Base-by-base conservation (phyloP, 2,113 vertebrate genomes). In the Calidris pygmaea region DNA sequence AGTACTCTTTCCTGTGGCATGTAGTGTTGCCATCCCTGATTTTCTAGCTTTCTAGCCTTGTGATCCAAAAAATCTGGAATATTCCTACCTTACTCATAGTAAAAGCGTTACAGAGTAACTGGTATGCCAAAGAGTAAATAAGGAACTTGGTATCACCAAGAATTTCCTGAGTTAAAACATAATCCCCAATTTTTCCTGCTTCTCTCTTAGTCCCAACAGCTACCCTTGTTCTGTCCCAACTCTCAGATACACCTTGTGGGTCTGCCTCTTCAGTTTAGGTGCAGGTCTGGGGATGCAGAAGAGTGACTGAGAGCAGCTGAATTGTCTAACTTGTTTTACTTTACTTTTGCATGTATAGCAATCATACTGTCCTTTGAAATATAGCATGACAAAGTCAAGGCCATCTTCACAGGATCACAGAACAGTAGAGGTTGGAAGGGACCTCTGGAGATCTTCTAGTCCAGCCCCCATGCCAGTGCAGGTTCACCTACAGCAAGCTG, bases 281-380 rank as follows among this genome's bases (percentile, higher is more conserved):
- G 67, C 45, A 56, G 34, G 26, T 39, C 39, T 20, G 7, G 66
- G 27, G 73, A 47, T 74, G 14, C 21, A 92, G 59, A 85, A 85
- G 6, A 41, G 10, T 65, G 75, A 60, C 48, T 47, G 75, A 66
- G 53, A 95, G 29, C 9, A 55, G 39, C 29, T 55, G 48, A 66
- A 55, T 55, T 76, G 16, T 56, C 59, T 86, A 41, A 50, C 8
- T 35, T 23, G 20, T 50, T 90, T 90, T 79, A 41, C 23, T 55
- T 81, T 74, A 78, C 27, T 63, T 55, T 91, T 97, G 45, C 74
- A 94, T n/a, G 12, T 77, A 68, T 13, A 90, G 34, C 53, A 82
- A 23, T 90, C 47, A 43, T 81, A 34, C 24, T 6, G n/a, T 91
- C 85, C 59, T 47, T 94, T 89, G 93, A 92, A 96, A 93, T 77